Conservation (phyloP, 2,888 invertebrate species). For the Magallana nippona region DNA sequence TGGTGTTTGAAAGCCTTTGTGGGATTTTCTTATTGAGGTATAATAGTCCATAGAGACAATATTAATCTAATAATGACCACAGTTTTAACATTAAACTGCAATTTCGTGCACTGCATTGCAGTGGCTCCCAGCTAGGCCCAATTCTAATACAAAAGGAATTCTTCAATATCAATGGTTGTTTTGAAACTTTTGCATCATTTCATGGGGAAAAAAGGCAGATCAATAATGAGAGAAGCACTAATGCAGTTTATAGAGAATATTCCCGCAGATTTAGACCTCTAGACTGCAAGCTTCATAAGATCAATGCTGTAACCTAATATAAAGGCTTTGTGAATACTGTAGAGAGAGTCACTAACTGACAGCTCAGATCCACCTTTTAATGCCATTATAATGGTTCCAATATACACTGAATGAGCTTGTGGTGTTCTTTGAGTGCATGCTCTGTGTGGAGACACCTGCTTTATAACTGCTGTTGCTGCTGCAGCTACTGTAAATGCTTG, state of each 20-base stretch:
- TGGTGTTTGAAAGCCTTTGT: no score
- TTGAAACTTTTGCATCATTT: slow-evolving; percentile 13
- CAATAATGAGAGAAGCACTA: neutral
- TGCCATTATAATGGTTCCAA: neutral
- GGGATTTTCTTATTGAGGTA: no score
- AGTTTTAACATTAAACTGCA: neutral
- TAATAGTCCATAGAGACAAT: no score
- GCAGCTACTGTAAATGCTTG: no score
- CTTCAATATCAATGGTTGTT: neutral
- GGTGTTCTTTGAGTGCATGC: neutral
- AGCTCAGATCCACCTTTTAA: slow-evolving; percentile 16
- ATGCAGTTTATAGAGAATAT: neutral
- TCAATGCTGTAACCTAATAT: slow-evolving; percentile 26
- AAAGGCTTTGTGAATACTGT: neutral
- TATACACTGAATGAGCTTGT: neutral
- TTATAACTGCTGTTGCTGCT: neutral
- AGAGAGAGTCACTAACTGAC: neutral
- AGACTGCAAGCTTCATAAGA: neutral
- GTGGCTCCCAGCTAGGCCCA: neutral
- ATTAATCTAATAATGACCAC: no score
- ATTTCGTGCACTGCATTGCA: neutral
- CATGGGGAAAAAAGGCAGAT: neutral
- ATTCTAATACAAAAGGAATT: neutral
- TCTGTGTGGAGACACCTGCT: neutral
- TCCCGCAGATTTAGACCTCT: neutral